These are phyloP conservation scores for Centropyge bicolor DNA, from an alignment of 2,797 vertebrate genomes.

Conservation along the genomic window DNA sequence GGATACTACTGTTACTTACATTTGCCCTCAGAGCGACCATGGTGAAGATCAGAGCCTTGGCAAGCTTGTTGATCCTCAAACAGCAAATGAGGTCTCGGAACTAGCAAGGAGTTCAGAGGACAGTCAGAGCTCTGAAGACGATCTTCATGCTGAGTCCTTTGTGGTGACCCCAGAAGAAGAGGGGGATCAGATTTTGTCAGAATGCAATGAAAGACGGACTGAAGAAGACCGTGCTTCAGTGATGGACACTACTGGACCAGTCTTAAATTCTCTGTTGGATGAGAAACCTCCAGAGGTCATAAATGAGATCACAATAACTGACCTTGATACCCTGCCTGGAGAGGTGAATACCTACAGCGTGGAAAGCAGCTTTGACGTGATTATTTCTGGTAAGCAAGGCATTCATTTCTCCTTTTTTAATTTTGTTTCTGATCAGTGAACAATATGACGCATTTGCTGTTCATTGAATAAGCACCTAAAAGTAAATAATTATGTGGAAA, in stretches of 20 bases:
- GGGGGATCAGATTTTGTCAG: neutral
- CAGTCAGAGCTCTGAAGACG: slow-evolving; percentile 14
- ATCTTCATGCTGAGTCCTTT: neutral
- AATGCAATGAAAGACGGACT: slow-evolving; percentile 22
- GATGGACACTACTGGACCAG: slow-evolving; percentile 5
- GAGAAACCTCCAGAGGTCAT: slow-evolving; percentile 14
- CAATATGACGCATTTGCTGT: neutral
- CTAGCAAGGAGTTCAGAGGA: slow-evolving; percentile 14
- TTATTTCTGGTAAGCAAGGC: slow-evolving; percentile 57
- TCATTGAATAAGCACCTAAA: neutral
- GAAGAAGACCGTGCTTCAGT: slow-evolving; percentile 20
- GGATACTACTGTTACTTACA: neutral
- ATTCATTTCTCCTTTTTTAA: neutral
- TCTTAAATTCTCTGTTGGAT: slow-evolving; percentile 14
- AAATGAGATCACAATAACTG: neutral
- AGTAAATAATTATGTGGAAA: neutral
- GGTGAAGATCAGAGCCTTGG: slow-evolving; percentile 27
- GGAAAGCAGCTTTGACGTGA: slow-evolving; percentile 5
- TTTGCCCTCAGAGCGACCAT: neutral
- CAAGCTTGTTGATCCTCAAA: neutral
- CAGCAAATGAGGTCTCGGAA: neutral
- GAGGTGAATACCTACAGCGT: neutral
- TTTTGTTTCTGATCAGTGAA: neutral
- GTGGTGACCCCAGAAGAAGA: slow-evolving; percentile 18
- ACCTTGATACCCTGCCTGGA: slow-evolving; percentile 22